Conservation (phyloP, 2,113 vertebrate genomes). For the Daubentonia madagascariensis region DNA sequence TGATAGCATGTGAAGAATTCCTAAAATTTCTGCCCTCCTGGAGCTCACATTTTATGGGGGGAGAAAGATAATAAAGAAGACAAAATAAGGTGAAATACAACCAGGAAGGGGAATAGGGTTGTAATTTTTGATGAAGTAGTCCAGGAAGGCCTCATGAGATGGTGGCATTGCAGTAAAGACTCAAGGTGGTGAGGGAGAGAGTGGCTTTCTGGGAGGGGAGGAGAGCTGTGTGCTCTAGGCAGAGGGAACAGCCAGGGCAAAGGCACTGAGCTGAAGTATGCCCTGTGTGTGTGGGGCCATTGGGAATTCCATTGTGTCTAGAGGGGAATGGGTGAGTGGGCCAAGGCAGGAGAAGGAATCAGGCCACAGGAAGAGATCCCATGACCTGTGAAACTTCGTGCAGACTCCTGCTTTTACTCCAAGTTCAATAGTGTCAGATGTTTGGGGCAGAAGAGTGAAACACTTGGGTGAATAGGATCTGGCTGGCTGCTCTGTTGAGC, state of each 20-base stretch:
- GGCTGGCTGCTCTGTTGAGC: background rate
- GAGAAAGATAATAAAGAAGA: background rate
- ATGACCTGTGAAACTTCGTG: background rate
- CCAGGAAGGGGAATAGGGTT: accelerated
- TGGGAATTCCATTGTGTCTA: background rate
- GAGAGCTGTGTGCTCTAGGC: background rate
- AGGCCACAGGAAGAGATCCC: background rate
- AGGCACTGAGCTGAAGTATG: background rate
- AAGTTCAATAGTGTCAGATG: background rate
- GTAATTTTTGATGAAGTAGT: background rate
- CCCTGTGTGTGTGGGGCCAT: background rate
- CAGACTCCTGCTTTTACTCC: background rate
- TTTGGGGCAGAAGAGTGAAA: background rate
- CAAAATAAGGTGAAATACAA: background rate
- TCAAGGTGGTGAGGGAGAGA: background rate
- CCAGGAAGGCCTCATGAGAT: background rate
- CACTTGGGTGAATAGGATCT: background rate
- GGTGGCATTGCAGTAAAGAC: background rate
- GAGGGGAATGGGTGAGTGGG: background rate
- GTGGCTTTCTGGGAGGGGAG: too few relatives aligned
- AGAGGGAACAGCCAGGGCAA: background rate
- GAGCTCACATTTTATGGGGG: background rate
- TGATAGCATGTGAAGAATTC: background rate
- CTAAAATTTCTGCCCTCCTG: background rate
- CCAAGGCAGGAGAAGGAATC: background rate